Base-by-base conservation (phyloP, 2,888 invertebrate genomes). In the Diplolepis rosae region DNA sequence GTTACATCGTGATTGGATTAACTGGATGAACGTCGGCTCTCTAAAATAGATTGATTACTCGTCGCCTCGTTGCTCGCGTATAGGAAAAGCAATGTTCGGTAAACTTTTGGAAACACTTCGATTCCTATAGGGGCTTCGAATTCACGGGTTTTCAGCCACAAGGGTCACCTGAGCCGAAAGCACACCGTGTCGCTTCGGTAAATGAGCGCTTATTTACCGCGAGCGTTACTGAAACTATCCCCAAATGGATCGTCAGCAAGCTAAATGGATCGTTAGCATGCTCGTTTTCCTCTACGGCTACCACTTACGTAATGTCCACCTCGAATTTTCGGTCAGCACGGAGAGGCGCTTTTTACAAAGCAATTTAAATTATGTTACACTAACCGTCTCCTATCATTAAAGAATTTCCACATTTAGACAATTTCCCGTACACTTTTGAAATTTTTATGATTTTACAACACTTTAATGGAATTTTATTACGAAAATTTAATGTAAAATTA, bases 261-360 rank as follows among this genome's bases (percentile, higher is more conserved):
- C 67, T 70, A 76, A 74, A 74, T 76, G 72, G 74, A 74, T 76
- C 74, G 76, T 76, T 76, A 76, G 72, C 74, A 68, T 52, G 68
- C 70, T 70, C 73, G 73, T 73, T 73, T 73, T 52, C 66, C 65
- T 52, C 30, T 52, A 27, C 65, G 66, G n/a, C 66, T 30, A 45
- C 54, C 18, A 68, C 39, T 68, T 35, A 22, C 35, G 15, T n/a
- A 32, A 51, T 24, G 24, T 54, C 45, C 68, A 42, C 35, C 45
- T 56, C 42, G 56, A 28, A 45, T 42, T 56, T 56, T 68, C 6
- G 35, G 28, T 15, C 51, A 52, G 27, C 45, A 30, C 18, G 15
- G n/a, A 35, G 6, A 35, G 6, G 2, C 48, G 30, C 11, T 52
- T 54, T 52, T 35, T 54, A 6, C 22, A 56, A 56, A 61, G 39